A percentile compares a stretch with the other conserved stretches of the same genome.
phyloP scores from a whole-genome alignment of 92 coral and sea anemone species.

The Metridium senile region DNA sequence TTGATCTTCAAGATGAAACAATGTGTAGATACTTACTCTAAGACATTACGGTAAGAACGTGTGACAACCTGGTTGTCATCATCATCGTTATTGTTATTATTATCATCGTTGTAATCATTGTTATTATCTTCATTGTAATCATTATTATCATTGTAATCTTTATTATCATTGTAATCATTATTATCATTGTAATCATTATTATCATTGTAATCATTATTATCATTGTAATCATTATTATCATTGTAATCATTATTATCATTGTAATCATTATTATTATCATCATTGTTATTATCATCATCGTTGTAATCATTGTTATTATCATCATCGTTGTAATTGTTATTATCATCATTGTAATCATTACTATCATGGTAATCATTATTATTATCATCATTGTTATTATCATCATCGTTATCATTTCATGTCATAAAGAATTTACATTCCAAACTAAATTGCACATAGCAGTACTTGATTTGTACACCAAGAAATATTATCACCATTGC shows the following conservation, averaged over 20 bases:
- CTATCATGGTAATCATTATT: background rate
- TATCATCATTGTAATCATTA: background rate
- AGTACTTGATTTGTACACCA: too few species aligned
- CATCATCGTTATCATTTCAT: too few species aligned
- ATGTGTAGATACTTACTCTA: constrained; percentile 97
- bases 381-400: background rate
- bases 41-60: constrained; percentile 88
- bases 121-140: background rate
- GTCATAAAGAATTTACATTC: too few species aligned
- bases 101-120: background rate
- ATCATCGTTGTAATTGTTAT: too few species aligned
- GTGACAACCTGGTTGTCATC: background rate
- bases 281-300: background rate
- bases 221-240: background rate
- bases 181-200: background rate
- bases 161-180: background rate
- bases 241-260: background rate
- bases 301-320: background rate
- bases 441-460: too few species aligned
- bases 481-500: background rate
- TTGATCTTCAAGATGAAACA: constrained; percentile 94
- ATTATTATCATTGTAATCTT: background rate
- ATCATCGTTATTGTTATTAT: background rate
- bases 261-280: background rate
- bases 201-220: background rate